Evolutionary conservation across 2,113 vertebrate genomes (phyloP).

Genomic region (Elgaria multicarinata): DNA sequence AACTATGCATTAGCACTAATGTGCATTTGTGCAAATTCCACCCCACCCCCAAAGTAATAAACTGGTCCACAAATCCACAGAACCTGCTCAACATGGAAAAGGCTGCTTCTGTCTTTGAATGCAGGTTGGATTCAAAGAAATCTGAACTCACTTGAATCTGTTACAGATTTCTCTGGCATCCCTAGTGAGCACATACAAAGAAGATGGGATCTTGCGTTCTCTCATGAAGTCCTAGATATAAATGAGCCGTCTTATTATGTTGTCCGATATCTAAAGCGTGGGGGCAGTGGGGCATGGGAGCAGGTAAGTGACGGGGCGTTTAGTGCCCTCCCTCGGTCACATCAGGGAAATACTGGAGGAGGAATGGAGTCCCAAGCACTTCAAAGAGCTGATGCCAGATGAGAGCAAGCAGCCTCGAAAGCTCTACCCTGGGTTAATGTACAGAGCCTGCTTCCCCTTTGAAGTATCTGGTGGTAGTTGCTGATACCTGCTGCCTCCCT

Average conservation of each 20-base stretch:
- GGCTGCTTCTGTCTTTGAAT: too few relatives aligned
- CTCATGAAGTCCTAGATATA: background rate
- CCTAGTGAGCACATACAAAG: background rate
- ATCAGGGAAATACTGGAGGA: background rate
- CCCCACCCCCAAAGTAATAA: too few relatives aligned
- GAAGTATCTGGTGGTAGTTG: background rate
- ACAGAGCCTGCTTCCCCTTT: background rate
- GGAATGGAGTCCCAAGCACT: background rate
- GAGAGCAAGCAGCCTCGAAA: background rate
- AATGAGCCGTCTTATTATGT: background rate
- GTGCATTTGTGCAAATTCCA: too few relatives aligned
- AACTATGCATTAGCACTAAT: too few relatives aligned
- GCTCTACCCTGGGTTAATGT: background rate
- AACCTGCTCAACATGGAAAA: too few relatives aligned
- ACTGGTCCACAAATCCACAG: too few relatives aligned
- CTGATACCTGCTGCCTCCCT: background rate
- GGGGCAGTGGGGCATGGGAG: background rate
- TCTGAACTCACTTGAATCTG: too few relatives aligned
- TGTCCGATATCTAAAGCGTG: background rate
- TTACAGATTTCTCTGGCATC: too few relatives aligned
- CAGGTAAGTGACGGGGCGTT: too few relatives aligned
- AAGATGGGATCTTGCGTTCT: background rate
- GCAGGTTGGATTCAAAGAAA: too few relatives aligned
- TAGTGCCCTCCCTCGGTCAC: background rate
- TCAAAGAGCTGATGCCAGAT: background rate